phyloP scores from a whole-genome alignment of 2,113 vertebrate species.

The Blennius ocellaris region DNA sequence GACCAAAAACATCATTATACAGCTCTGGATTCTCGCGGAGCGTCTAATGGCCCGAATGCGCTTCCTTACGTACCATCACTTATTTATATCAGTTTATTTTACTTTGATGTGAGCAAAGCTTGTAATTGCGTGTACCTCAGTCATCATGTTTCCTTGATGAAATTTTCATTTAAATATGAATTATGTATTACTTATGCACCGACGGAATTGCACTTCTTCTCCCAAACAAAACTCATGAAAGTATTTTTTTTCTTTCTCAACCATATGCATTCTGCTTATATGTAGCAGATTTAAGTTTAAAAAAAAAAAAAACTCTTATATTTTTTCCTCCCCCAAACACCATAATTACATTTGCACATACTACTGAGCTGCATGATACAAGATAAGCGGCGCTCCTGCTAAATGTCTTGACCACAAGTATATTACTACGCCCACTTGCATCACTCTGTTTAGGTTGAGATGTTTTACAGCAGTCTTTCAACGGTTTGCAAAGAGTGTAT shows the following conservation, averaged over 20 bases:
- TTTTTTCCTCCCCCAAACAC: conserved; percentile 8
- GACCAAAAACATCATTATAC: conserved; percentile 67
- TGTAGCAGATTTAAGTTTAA: conserved; percentile 15
- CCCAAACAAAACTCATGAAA: conserved; percentile 70
- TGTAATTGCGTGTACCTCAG: conserved; percentile 82
- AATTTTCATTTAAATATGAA: conserved; percentile 81
- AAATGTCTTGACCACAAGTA: conserved; percentile 34
- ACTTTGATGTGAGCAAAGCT: conserved; percentile 84
- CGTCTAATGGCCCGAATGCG: conserved; percentile 64
- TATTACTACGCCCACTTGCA: conserved; percentile 40
- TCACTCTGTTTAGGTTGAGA: conserved; percentile 62
- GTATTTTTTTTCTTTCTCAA: conserved; percentile 35
- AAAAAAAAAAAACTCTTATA: too few relatives aligned
- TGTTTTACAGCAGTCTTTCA: conserved; percentile 64
- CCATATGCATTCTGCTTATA: conserved; percentile 12
- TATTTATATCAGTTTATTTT: conserved; percentile 83
- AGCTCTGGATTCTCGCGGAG: conserved; percentile 46
- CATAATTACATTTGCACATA: conserved; percentile 28
- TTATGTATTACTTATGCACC: conserved; percentile 78
- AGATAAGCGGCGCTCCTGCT: conserved; percentile 14
- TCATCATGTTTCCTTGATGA: conserved; percentile 84
- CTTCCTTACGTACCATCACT: conserved; percentile 76
- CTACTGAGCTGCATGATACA: not conserved
- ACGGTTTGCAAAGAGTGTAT: conserved; percentile 59
- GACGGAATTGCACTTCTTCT: conserved; percentile 66